These are phyloP conservation scores for Cromileptes altivelis DNA, from an alignment of 2,113 vertebrate genomes.

Conservation along the genomic window DNA sequence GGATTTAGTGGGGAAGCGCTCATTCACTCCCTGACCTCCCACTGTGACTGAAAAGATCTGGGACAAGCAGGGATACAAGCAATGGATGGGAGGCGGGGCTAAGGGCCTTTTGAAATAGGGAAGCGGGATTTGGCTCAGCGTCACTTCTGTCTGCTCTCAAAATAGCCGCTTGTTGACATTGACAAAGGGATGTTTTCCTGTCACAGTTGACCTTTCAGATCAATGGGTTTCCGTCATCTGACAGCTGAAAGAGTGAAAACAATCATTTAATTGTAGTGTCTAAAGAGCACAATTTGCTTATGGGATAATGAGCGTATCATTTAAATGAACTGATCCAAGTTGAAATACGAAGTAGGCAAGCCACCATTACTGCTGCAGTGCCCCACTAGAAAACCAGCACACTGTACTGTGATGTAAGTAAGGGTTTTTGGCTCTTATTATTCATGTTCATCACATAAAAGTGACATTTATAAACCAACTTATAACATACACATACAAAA, in stretches of 20 bases:
- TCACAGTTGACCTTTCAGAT: not conserved
- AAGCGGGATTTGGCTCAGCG: conserved; percentile 44
- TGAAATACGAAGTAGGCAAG: not conserved
- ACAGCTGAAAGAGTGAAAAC: not conserved
- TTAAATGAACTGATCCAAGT: not conserved
- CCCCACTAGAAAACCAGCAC: not conserved
- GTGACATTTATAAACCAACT: too few relatives aligned
- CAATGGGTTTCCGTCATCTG: not conserved
- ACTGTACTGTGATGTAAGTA: not conserved
- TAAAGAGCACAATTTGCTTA: not conserved
- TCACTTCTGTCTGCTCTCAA: conserved; percentile 46
- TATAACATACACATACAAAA: too few relatives aligned
- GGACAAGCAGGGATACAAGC: conserved; percentile 10
- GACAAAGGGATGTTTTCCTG: conserved; percentile 17
- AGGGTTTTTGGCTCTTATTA: not conserved
- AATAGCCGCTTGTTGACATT: conserved; percentile 44
- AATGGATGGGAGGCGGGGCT: conserved; percentile 24
- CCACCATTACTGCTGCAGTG: not conserved
- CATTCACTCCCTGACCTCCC: conserved; percentile 82
- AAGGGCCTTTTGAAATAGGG: conserved; percentile 10
- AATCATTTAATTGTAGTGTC: not conserved
- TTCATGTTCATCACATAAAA: too few relatives aligned
- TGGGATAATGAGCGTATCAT: not conserved
- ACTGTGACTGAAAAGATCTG: conserved; percentile 63
- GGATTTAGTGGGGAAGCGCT: conserved; percentile 84